These are phyloP conservation scores for Philopotamus ludificatus DNA, from an alignment of 1,140 invertebrate genomes.

Conservation along the genomic window DNA sequence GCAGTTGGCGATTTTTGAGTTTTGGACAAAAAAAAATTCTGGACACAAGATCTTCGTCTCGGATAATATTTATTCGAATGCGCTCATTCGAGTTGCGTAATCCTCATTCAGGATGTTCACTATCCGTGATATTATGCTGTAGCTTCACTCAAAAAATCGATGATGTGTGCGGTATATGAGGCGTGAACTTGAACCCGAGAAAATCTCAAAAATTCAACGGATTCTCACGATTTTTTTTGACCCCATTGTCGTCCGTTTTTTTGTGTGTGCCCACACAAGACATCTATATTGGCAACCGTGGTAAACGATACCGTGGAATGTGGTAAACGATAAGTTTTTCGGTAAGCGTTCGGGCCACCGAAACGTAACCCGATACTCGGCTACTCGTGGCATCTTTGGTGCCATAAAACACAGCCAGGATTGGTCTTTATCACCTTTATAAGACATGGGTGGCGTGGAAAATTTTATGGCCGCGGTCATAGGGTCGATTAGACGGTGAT, in stretches of 20 bases:
- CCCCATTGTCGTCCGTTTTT: too few species aligned
- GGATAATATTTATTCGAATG: not conserved
- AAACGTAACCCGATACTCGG: slow-evolving; percentile 11
- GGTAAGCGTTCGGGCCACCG: slow-evolving; percentile 9
- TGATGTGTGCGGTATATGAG: not conserved
- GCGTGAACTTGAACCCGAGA: not conserved
- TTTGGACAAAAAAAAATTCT: not conserved
- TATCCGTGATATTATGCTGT: slow-evolving; percentile 3
- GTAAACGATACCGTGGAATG: slow-evolving; percentile 19
- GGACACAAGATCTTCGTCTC: not conserved
- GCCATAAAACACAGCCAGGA: slow-evolving; percentile 15
- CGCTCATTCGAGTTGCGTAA: slow-evolving; percentile 6
- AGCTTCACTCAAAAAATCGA: too few species aligned
- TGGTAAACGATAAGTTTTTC: slow-evolving; percentile 12
- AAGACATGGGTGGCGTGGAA: too few species aligned
- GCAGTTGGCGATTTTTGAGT: too few species aligned
- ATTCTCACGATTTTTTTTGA: too few species aligned
- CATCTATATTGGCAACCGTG: slow-evolving; percentile 1
- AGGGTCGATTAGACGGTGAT: too few species aligned
- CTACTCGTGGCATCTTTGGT: slow-evolving; percentile 13
- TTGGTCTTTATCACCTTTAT: too few species aligned
- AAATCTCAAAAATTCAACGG: too few species aligned
- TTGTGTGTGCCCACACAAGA: slow-evolving; percentile 1
- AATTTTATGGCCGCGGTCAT: too few species aligned
- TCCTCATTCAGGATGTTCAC: not conserved